Evolutionary conservation across 2,113 vertebrate species (phyloP).

Genomic region (Apaloderma vittatum): DNA sequence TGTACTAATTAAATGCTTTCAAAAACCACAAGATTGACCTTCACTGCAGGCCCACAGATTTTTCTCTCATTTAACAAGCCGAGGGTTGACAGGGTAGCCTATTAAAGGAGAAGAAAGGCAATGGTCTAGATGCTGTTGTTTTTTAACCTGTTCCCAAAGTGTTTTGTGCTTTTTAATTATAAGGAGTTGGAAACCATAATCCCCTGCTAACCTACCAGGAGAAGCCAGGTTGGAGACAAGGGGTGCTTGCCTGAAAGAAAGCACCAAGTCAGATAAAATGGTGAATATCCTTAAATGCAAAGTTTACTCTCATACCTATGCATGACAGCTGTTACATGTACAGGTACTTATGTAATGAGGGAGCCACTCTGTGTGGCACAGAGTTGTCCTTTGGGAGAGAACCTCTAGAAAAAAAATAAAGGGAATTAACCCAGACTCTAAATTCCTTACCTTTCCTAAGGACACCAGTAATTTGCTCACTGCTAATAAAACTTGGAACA

Average conservation of each 20-base stretch:
- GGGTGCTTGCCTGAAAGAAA: background rate
- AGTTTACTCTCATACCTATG: accelerated
- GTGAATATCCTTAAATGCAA: background rate
- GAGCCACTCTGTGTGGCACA: background rate
- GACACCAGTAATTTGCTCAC: slow-evolving; percentile 12
- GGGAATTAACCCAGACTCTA: background rate
- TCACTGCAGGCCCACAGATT: slow-evolving; percentile 60
- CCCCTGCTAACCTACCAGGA: background rate
- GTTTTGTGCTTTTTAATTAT: background rate
- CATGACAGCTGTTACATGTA: background rate
- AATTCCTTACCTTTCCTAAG: slow-evolving; percentile 38
- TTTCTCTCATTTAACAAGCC: slow-evolving; percentile 49
- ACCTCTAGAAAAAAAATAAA: background rate
- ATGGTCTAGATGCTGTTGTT: background rate
- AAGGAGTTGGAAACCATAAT: background rate
- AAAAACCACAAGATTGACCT: slow-evolving; percentile 65
- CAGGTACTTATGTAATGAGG: background rate
- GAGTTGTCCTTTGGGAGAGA: background rate
- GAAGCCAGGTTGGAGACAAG: background rate
- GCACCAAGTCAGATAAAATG: background rate
- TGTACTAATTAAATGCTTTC: slow-evolving; percentile 48
- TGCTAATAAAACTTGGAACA: background rate
- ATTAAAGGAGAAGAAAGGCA: slow-evolving; percentile 37
- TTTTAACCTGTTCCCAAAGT: background rate
- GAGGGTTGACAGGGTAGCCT: slow-evolving; percentile 31